A percentile compares a stretch with the other conserved stretches of the same genome.
Evolutionary conservation across 2,113 vertebrate species (phyloP).

Genomic region (Pangasianodon gigas): DNA sequence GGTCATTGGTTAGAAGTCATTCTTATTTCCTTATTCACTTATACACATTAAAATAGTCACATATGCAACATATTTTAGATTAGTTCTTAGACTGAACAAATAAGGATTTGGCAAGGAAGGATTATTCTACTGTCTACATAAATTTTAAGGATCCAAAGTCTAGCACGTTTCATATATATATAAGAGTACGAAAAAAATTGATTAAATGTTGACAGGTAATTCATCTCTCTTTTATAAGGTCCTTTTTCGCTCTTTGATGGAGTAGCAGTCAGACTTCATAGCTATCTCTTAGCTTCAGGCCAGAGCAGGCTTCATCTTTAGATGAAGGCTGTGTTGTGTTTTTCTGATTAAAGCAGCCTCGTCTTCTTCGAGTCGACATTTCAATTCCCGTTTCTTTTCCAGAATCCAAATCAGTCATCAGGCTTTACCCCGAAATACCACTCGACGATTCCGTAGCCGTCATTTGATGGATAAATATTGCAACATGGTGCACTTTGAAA

Average conservation of each 20-base stretch:
- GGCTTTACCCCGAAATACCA: not conserved
- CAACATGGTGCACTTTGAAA: not conserved
- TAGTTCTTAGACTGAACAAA: not conserved
- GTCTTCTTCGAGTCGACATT: constrained; percentile 25
- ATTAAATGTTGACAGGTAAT: constrained; percentile 39
- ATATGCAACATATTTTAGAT: not conserved
- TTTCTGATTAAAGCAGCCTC: constrained; percentile 41
- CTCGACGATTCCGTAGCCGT: not conserved
- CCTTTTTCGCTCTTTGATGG: constrained; percentile 11
- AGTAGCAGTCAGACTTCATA: constrained; percentile 44
- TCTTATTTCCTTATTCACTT: not conserved
- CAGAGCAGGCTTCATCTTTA: constrained; percentile 27
- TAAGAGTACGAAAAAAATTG: not conserved
- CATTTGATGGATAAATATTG: not conserved
- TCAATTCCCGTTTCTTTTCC: constrained; percentile 18
- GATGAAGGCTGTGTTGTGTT: constrained; percentile 37
- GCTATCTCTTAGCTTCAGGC: constrained; percentile 44
- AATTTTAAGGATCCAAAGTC: not conserved
- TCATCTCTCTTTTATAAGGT: constrained; percentile 23
- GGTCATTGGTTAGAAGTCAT: not conserved
- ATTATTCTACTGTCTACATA: not conserved
- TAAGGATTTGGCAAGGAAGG: not conserved
- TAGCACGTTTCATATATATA: not conserved
- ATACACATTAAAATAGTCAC: too few relatives aligned
- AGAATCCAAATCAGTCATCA: constrained; percentile 7